A percentile compares a stretch with the other conserved stretches of the same genome.
These are phyloP conservation scores for Hyposoter dolosus DNA, from an alignment of 2,888 invertebrate genomes.

Conservation along the genomic window DNA sequence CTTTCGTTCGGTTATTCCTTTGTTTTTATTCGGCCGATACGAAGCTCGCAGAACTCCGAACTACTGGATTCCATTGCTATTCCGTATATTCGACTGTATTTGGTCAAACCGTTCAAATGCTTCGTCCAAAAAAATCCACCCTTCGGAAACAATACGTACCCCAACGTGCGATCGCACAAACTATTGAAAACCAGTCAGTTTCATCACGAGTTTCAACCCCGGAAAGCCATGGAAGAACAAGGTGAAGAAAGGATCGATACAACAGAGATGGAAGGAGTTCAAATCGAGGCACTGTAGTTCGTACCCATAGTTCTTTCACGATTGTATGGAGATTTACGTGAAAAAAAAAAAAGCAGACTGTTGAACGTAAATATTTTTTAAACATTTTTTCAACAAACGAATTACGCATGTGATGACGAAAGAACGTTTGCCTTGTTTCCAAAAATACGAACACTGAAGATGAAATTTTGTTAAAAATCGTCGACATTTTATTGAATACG, in stretches of 20 bases:
- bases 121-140: neutral
- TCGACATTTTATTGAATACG: no score
- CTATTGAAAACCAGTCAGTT: constrained; percentile 42
- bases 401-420: neutral
- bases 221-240: constrained; percentile 15
- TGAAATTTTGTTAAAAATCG: no score
- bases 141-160: constrained; percentile 26
- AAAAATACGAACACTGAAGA: neutral
- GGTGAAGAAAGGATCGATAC: constrained; percentile 56
- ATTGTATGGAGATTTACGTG: neutral
- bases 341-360: neutral
- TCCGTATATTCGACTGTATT: constrained; percentile 26
- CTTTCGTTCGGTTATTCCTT: constrained; percentile 22
- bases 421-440: neutral
- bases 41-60: constrained; percentile 21
- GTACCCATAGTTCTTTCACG: neutral
- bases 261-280: constrained; percentile 33
- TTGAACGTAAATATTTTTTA: neutral
- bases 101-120: constrained; percentile 11
- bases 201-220: constrained; percentile 9
- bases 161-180: constrained; percentile 22
- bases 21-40: constrained; percentile 36
- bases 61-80: constrained; percentile 1
- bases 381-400: neutral
- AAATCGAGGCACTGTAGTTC: neutral